Conservation (phyloP, 2,797 vertebrate species). For the Protonibea diacanthus region DNA sequence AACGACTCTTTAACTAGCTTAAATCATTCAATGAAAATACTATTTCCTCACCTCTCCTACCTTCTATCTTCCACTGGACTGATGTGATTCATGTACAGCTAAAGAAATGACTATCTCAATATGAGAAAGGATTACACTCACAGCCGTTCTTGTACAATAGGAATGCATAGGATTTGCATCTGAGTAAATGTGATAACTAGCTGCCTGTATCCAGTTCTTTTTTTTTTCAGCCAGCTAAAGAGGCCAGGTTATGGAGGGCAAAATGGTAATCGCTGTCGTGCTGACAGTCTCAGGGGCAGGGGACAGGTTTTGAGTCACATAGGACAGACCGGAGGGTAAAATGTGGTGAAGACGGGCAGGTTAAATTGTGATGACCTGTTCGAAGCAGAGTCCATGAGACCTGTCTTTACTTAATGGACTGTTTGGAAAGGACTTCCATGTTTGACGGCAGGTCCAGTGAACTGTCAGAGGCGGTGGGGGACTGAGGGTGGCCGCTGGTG, state of each 20-base stretch:
- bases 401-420: conserved; percentile 39
- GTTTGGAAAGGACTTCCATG: conserved; percentile 47
- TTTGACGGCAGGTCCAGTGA: conserved; percentile 35
- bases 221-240: conserved; percentile 16
- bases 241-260: conserved; percentile 19
- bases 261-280: conserved; percentile 19
- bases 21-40: conserved; percentile 40
- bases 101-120: conserved; percentile 51
- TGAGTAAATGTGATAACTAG: conserved; percentile 3
- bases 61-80: neutral
- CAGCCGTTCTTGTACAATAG: conserved; percentile 11
- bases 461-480: conserved; percentile 13
- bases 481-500: conserved; percentile 24
- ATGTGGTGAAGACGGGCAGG: conserved; percentile 16
- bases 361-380: conserved; percentile 34
- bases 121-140: conserved; percentile 53
- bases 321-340: conserved; percentile 27
- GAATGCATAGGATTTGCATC: conserved; percentile 15
- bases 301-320: conserved; percentile 14
- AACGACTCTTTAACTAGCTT: neutral
- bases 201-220: neutral
- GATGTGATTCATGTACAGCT: conserved; percentile 38
- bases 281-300: conserved; percentile 15
- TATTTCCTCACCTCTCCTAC: neutral
- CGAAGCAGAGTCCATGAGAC: conserved; percentile 2